These are phyloP conservation scores for Drosophila conformis DNA, from an alignment of 2,888 invertebrate genomes.

Conservation along the genomic window DNA sequence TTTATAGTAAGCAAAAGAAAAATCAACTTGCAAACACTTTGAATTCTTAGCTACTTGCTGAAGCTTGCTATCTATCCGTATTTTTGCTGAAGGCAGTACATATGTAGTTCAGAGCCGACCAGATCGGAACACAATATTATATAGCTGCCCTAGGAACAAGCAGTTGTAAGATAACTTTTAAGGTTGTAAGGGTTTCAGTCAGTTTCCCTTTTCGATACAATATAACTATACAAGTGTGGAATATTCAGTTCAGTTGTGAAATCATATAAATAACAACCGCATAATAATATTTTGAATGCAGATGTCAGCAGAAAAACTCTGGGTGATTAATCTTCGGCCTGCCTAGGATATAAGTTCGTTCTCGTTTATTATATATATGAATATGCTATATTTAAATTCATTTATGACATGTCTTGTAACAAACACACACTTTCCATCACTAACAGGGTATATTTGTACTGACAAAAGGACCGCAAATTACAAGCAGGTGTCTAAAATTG, in stretches of 20 bases:
- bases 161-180: background rate
- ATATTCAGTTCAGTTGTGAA: background rate
- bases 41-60: background rate
- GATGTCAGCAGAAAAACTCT: background rate
- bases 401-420: background rate
- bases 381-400: background rate
- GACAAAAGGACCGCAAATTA: conserved; percentile 19
- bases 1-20: too few species aligned
- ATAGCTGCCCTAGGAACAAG: background rate
- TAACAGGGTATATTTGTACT: background rate
- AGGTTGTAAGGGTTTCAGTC: background rate
- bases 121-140: background rate
- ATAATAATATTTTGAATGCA: background rate
- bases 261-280: background rate
- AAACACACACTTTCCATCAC: background rate
- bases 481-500: conserved; percentile 20
- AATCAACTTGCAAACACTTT: background rate
- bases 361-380: background rate
- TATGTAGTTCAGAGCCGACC: background rate
- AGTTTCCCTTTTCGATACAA: background rate
- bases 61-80: background rate
- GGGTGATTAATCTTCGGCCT: background rate
- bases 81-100: background rate
- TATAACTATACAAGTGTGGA: background rate
- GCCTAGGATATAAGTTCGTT: background rate